These are phyloP conservation scores for Diglossa cyanea DNA, from an alignment of 2,797 vertebrate species.

Conservation along the genomic window DNA sequence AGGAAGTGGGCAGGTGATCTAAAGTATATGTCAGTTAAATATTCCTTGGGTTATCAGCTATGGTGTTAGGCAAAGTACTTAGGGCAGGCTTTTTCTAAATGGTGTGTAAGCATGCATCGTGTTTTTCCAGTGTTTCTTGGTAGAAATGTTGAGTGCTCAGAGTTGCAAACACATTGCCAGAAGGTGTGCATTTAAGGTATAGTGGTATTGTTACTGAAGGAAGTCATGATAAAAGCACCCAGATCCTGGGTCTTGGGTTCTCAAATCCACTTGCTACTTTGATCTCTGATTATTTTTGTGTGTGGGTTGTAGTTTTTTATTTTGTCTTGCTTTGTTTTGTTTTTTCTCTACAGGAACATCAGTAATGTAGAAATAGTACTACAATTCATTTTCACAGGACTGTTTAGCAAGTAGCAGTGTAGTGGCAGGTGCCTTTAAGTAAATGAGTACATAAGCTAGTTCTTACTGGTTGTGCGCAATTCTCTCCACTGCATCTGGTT, in stretches of 20 bases:
- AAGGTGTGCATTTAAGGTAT: background rate
- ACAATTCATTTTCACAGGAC: background rate
- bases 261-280: background rate
- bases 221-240: rapidly evolving
- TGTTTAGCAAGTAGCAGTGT: background rate
- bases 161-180: background rate
- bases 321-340: background rate
- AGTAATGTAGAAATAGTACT: background rate
- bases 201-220: background rate
- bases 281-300: background rate
- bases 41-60: background rate
- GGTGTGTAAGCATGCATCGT: background rate
- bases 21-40: background rate
- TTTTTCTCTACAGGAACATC: background rate
- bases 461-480: background rate
- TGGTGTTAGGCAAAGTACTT: background rate
- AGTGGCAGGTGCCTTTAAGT: background rate
- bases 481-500: background rate
- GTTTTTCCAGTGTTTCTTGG: background rate
- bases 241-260: background rate
- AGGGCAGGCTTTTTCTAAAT: background rate
- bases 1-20: background rate
- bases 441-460: background rate
- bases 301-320: background rate
- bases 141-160: background rate